Evolutionary conservation across 2,888 invertebrate genomes (phyloP), one percentile per base, ranked within the genome.

Genomic region (Nymphalis urticae): DNA sequence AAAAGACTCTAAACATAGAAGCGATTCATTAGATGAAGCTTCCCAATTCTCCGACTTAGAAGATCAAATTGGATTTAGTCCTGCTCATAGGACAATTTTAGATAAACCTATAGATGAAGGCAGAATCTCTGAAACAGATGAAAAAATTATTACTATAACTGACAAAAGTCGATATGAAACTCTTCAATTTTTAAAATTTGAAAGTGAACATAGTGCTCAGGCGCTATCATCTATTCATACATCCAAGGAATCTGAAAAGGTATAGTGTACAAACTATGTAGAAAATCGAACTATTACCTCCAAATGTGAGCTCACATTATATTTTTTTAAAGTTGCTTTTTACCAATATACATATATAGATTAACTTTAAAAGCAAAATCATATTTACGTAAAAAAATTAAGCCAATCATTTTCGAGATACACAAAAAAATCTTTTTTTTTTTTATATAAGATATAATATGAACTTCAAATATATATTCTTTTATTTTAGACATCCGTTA

Each of bases 11-110:
- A 92, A 92, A 76, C 92, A 89, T 64, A 83, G 92, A 74, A 93
- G 93, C 79, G 93, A 93, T 75, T 93, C 93, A 0, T 79, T 93
- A 72, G 93, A 93, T 62, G 93, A 93, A 79, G 80, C 92, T 1
- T 92, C 93, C 9, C 93, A 92, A 73, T 93, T 93, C 78, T 93
- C 93, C 24, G 93, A 93, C 73, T 81, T 93, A 73, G 93, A 93
- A 72, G 93, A 93, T 62, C 92, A 92, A 80, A 81, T 90, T 21
- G 91, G 89, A 10, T 80, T 87, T 61, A 92, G 91, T 75, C 90
- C 92, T 50, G 87, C 88, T 21, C 90, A 87, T 60, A 85, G 79
- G 69, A 83, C 85, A 32, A 69, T 75, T 13, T 50, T 77, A 54
- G 86, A 85, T 27, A 85, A 82, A 76, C 81, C 70, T 21, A 81